Percentiles rank a stretch among this genome's conserved stretches.
These are phyloP conservation scores for Apamea monoglypha DNA, from an alignment of 2,888 invertebrate genomes.

Conservation along the genomic window DNA sequence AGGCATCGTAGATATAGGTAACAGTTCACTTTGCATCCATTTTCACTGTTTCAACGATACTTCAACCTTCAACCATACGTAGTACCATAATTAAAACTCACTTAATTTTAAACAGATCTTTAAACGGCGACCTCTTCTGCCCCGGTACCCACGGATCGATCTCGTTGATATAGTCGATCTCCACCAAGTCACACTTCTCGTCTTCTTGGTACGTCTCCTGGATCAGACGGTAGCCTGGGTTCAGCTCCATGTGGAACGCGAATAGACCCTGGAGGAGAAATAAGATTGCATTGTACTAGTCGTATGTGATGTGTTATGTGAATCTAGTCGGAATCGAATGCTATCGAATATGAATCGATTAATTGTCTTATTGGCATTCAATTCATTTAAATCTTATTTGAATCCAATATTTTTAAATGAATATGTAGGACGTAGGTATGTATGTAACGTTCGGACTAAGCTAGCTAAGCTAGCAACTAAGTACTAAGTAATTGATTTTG, in stretches of 20 bases:
- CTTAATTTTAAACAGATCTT: conserved; percentile 90
- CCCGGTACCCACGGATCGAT: conserved; percentile 90
- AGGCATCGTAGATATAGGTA: background rate
- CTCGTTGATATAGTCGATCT: conserved; percentile 89
- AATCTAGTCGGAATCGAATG: background rate
- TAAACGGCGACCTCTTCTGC: conserved; percentile 88
- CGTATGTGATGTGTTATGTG: too few species aligned
- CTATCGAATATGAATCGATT: background rate
- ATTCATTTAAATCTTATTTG: background rate
- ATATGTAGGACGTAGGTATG: too few species aligned
- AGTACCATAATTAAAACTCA: conserved; percentile 70
- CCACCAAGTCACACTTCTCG: conserved; percentile 91
- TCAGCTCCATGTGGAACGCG: conserved; percentile 90
- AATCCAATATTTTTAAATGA: background rate
- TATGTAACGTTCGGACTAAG: background rate
- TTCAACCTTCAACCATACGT: background rate
- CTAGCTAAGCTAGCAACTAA: background rate
- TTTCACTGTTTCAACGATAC: background rate
- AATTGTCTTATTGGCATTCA: background rate
- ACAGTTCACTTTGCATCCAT: background rate
- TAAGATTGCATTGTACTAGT: background rate
- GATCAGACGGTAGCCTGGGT: conserved; percentile 90
- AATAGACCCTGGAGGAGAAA: conserved; percentile 84
- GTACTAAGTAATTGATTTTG: background rate
- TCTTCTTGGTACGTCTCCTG: conserved; percentile 90